A percentile compares a stretch with the other conserved stretches of the same genome.
Conservation (phyloP, 2,888 invertebrate genomes). For the Carcina quercana region DNA sequence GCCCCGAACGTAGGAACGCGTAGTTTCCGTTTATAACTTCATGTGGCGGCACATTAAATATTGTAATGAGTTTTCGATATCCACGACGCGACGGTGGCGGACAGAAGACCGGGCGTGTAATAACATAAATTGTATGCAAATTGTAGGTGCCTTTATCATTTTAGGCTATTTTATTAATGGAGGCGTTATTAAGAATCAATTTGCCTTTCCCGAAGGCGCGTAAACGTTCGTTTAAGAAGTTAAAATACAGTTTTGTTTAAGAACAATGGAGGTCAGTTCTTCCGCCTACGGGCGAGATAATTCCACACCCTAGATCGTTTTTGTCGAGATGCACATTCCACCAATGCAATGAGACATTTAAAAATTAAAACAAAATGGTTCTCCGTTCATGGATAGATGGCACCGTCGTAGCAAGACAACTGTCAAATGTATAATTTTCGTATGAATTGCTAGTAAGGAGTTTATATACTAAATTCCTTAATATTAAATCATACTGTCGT, state of each 20-base stretch:
- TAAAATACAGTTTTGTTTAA: conserved; percentile 28
- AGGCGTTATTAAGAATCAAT: conserved; percentile 63
- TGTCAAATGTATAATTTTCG: no score
- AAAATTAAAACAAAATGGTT: no score
- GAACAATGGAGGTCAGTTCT: conserved; percentile 30
- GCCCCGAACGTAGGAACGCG: conserved; percentile 1
- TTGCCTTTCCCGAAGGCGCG: conserved; percentile 38
- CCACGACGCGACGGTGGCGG: conserved; percentile 13
- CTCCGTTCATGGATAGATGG: no score
- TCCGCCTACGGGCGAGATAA: conserved; percentile 22
- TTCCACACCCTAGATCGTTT: conserved; percentile 3
- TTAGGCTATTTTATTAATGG: conserved; percentile 53
- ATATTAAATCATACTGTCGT: no score
- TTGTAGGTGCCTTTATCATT: no score
- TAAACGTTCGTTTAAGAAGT: conserved; percentile 26
- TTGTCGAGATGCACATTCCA: no score
- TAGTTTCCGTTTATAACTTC: conserved; percentile 25
- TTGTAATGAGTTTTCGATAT: conserved; percentile 23
- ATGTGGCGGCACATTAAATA: conserved; percentile 21
- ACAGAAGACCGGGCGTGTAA: conserved; percentile 23
- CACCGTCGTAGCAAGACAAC: no score
- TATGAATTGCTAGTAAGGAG: no score
- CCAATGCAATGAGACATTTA: no score
- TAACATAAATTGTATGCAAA: conserved; percentile 50
- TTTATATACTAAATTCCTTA: no score